These are phyloP conservation scores for Ganaspis sp. DNA, from an alignment of 1,140 invertebrate species.

Conservation along the genomic window DNA sequence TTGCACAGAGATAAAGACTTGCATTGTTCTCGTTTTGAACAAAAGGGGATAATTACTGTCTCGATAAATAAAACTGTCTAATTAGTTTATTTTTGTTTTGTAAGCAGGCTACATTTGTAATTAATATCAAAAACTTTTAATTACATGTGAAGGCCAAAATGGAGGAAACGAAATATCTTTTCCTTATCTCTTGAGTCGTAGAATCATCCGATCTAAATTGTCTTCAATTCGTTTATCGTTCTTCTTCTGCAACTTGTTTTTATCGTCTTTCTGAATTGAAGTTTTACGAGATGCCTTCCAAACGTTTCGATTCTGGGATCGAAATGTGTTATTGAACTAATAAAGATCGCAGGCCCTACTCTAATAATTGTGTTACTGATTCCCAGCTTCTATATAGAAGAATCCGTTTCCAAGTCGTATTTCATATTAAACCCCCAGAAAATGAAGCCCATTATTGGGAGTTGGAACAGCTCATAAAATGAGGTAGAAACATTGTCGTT, in stretches of 20 bases:
- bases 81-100: background rate
- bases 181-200: background rate
- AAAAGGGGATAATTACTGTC: constrained; percentile 4
- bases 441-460: constrained; percentile 6
- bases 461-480: constrained; percentile 11
- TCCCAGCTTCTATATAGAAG: background rate
- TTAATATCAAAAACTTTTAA: background rate
- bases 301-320: background rate
- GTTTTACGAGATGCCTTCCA: constrained; percentile 8
- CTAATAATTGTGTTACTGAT: constrained; percentile 16
- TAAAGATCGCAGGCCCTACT: background rate
- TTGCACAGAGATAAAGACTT: constrained; percentile 4
- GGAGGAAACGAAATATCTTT: background rate
- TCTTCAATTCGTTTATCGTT: constrained; percentile 18
- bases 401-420: background rate
- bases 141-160: background rate
- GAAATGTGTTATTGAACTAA: constrained; percentile 7
- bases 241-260: constrained; percentile 12
- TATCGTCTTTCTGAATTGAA: constrained; percentile 13
- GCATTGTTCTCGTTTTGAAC: background rate
- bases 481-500: constrained; percentile 21
- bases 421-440: background rate
- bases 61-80: constrained; percentile 15
- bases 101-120: too few relatives aligned
- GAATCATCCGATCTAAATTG: constrained; percentile 14